phyloP scores from a whole-genome alignment of 2,797 vertebrate genomes.

The Gymnoscopelus braueri region DNA sequence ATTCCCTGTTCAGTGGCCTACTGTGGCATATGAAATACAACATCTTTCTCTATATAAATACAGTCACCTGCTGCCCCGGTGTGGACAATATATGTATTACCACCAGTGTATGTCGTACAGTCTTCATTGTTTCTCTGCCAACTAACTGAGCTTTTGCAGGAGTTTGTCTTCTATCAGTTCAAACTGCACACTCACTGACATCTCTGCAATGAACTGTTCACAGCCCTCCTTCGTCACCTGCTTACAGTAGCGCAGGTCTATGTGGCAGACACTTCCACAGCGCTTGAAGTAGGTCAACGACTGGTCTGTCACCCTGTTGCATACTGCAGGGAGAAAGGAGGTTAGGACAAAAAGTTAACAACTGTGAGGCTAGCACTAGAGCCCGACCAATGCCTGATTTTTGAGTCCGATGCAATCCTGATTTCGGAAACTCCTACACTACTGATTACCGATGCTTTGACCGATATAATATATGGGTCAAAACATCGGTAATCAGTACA shows the following conservation, averaged over 20 bases:
- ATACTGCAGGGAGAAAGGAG: conserved; percentile 79
- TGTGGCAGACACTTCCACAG: conserved; percentile 95
- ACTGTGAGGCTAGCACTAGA: conserved; percentile 12
- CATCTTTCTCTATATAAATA: neutral
- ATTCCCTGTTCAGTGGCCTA: conserved; percentile 23
- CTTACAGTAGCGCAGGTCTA: conserved; percentile 97
- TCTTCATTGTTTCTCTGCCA: neutral
- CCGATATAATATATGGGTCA: too few relatives aligned
- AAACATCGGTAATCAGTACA: too few relatives aligned
- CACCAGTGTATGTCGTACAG: conserved; percentile 12
- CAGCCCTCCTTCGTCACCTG: conserved; percentile 95
- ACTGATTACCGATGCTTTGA: too few relatives aligned
- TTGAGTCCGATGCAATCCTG: too few relatives aligned
- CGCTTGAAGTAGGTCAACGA: conserved; percentile 98
- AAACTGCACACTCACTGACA: conserved; percentile 97
- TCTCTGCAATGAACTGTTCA: conserved; percentile 94
- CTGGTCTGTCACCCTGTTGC: conserved; percentile 96
- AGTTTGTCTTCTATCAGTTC: conserved; percentile 94
- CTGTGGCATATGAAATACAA: conserved; percentile 10
- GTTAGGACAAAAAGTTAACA: conserved; percentile 30
- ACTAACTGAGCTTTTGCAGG: conserved; percentile 94
- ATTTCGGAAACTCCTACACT: too few relatives aligned
- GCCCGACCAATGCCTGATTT: too few relatives aligned
- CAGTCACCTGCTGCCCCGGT: conserved; percentile 66
- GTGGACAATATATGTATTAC: conserved; percentile 53